Base-by-base conservation (phyloP, 1,140 invertebrate species). In the Dinothrombium tinctorium region DNA sequence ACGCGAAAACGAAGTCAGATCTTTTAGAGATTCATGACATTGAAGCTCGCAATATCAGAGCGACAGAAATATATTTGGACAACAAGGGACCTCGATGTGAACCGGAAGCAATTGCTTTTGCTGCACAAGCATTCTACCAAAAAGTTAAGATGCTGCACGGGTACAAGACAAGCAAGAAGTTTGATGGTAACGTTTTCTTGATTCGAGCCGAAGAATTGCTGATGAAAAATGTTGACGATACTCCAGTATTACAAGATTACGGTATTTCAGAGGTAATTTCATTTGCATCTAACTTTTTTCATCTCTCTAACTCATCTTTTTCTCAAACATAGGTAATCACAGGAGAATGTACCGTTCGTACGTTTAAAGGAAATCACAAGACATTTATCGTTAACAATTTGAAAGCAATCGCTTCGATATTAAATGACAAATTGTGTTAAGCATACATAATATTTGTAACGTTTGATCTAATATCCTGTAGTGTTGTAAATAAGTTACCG, bases 311-410 rank as follows among this genome's bases (percentile, higher is more conserved):
- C n/a, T n/a, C n/a, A n/a, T n/a, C n/a, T n/a, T n/a, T n/a, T n/a
- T n/a, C n/a, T n/a, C n/a, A n/a, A n/a, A n/a, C n/a, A n/a, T 26
- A 55, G 54, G 49, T 55, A 7, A 33, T 44, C 17, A 50, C 51
- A 32, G 59, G 57, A 14, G 62, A 67, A 37, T 66, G 80, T 2
- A 54, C 60, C 41, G 64, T 82, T 26, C 65, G 69, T 51, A 66
- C 71, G 45, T 60, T 87, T 9, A 56, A 66, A 32, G 83, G 76
- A 50, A 74, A 76, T 50, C 83, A 89, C 61, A 69, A 79, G 54
- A 69, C 69, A 46, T 81, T 87, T 53, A 22, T 47, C 9, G 2
- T 29, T 2, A 21, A 47, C 23, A 47, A 47, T 41, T 5, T 40
- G 12, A 33, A 47, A 12, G 14, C 40, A 33, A 24, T 47, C 4